Base-by-base conservation (phyloP, 92 coral and sea anemone genomes). In the Epizoanthus fatuus region DNA sequence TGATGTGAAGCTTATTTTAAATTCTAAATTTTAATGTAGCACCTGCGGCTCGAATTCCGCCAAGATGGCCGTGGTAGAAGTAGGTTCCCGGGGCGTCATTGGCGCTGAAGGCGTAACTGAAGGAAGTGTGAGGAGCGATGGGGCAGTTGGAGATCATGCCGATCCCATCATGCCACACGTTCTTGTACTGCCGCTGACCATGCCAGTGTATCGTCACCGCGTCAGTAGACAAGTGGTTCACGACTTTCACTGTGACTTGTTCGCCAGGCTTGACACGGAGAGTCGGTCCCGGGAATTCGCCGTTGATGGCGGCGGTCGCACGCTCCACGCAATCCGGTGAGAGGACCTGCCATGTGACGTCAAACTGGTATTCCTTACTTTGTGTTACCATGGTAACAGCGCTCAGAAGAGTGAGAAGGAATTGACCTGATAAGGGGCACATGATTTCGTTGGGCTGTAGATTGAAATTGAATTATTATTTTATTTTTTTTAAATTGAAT, bases 31-130 rank as follows among this genome's bases (percentile, higher is more conserved):
- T 39, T 3, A 45, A 65, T 17, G 45, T 29, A 49, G 52, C 14
- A 79, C 84, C 84, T 45, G 84, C 84, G 2, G 84, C 84, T 45
- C 87, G 69, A 19, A 83, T 83, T 13, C 87, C 87, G 11, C 87
- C 87, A 11, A 83, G 87, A 58, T 83, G 87, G 79, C 87, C 87
- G 47, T 83, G 87, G 79, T 83, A 83, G 77, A 83, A 83, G 38
- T 83, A 83, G 5, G 87, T 72, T 40, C 87, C 87, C 8, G 87
- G 81, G 37, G 63, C 45, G 29, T 44, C 58, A 37, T 83, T 83
- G 14, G 77, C 87, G 7, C 53, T 73, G 64, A 83, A 83, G 9
- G 38, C 57, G 72, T 83, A 83, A 52, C 68, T 83, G 87, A 83
- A 83, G 69, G 87, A 83, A 0, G 87, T 54, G 3, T 83, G 75